A percentile compares a stretch with the other conserved stretches of the same genome.
These are phyloP conservation scores for Dysmachus trigonus DNA, from an alignment of 2,888 invertebrate genomes.

Conservation along the genomic window DNA sequence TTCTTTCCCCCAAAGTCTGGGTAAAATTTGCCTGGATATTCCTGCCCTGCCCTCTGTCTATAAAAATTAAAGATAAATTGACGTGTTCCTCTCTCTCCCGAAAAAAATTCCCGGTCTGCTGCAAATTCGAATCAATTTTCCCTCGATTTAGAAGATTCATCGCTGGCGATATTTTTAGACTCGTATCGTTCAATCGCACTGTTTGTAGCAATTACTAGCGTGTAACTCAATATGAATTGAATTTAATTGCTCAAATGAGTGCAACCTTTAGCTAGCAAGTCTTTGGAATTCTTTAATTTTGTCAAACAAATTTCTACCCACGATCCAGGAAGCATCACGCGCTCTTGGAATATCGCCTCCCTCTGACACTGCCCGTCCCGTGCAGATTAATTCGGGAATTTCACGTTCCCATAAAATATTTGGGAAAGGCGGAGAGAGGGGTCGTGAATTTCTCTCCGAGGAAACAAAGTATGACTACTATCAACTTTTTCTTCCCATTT, in stretches of 20 bases:
- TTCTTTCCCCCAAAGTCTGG: neutral
- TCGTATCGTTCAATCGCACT: neutral
- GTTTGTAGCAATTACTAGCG: neutral
- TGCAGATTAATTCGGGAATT: conserved; percentile 18
- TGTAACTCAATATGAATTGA: neutral
- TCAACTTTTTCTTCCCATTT: conserved; percentile 38
- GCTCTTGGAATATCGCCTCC: neutral
- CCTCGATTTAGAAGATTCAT: neutral
- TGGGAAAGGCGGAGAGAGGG: neutral
- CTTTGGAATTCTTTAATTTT: conserved; percentile 3
- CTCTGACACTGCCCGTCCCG: neutral
- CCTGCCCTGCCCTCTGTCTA: neutral
- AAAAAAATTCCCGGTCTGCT: neutral
- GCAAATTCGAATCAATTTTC: neutral
- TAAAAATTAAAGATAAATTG: neutral
- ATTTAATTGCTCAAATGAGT: conserved; percentile 5
- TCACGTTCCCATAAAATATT: conserved; percentile 26
- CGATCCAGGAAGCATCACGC: neutral
- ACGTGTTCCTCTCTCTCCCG: neutral
- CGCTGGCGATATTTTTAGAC: neutral
- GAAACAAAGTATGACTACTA: conserved; percentile 32
- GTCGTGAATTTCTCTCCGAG: neutral
- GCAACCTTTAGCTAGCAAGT: neutral
- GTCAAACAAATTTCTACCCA: conserved; percentile 14
- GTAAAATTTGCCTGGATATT: neutral